Base-by-base conservation (phyloP, 2,797 vertebrate genomes). In the Merluccius polli region DNA sequence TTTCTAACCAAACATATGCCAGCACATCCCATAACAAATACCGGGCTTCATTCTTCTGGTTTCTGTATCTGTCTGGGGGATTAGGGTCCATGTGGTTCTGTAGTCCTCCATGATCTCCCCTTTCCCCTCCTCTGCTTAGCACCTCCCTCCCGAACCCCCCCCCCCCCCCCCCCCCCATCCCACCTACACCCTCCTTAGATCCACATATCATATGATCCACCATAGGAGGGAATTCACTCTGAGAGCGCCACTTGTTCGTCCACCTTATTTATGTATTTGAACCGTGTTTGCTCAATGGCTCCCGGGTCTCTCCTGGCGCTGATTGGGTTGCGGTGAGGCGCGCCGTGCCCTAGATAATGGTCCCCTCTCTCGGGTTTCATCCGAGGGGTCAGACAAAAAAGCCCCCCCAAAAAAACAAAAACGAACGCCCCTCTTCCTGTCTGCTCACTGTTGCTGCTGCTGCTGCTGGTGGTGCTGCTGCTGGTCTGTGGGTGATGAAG, bases 321-420 rank as follows among this genome's bases (percentile, higher is more conserved):
- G 89, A 91, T 89, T 91, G 88, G 88, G 88, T 13, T 87, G 85
- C 59, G 80, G 83, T 81, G 84, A 72, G 48, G 86, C 77, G 38
- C 44, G 81, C 86, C 87, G 87, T 82, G 84, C 85, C 86, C 86
- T 82, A 89, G 90, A 91, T 91, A 90, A 93, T 92, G 82, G 87
- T 35, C 89, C 83, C 91, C 88, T 86, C 84, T 88, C 91, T 92
- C 89, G 82, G 86, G 90, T 92, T 93, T 91, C 92, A 84, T 89
- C 89, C 87, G 15, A 89, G 87, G 73, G 92, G 89, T 91, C 89
- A 89, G 92, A 89, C 90, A 71, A 82, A 92, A 92, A 93, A 92
- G 83, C n/a, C n/a, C n/a, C n/a, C n/a, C n/a, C n/a, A 92, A 89
- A 35, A 35, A 35, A 35, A 35, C 3, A 35, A 35, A 35, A 35